Percentiles rank a stretch among this genome's conserved stretches.
These are phyloP conservation scores for Paraescarpia echinospica DNA, from an alignment of 1,140 invertebrate species.

Conservation along the genomic window DNA sequence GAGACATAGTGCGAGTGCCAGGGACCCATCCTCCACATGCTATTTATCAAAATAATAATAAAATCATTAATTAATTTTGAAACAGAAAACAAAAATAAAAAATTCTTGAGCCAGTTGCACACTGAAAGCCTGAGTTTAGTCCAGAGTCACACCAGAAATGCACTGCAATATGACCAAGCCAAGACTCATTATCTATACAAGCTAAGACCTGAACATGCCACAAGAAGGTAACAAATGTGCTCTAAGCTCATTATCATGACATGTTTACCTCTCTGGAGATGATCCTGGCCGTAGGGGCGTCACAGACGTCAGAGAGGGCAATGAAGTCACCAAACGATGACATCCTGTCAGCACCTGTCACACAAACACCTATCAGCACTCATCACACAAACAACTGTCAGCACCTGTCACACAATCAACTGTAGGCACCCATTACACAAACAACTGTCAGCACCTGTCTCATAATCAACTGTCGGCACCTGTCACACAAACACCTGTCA, in stretches of 20 bases:
- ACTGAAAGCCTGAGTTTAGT: neutral
- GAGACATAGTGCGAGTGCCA: too few species aligned
- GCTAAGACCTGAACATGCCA: too few species aligned
- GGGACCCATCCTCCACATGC: too few species aligned
- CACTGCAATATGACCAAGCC: too few species aligned
- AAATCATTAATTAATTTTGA: too few species aligned
- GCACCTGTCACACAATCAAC: neutral
- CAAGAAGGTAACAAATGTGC: neutral
- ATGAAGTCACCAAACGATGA: constrained; percentile 98
- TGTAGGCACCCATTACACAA: neutral
- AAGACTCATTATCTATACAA: too few species aligned
- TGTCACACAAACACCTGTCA: too few species aligned
- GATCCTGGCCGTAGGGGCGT: constrained; percentile 78
- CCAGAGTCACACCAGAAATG: neutral
- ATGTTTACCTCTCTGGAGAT: constrained; percentile 68
- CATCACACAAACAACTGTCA: neutral
- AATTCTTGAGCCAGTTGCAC: too few species aligned
- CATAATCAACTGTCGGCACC: too few species aligned
- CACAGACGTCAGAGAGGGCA: constrained; percentile 89
- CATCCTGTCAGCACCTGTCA: constrained; percentile 91
- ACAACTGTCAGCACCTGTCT: too few species aligned
- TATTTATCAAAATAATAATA: too few species aligned
- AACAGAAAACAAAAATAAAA: too few species aligned
- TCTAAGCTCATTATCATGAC: neutral
- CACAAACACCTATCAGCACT: neutral